Percentiles rank a stretch among this genome's conserved stretches.
Evolutionary conservation across 2,888 invertebrate genomes (phyloP).

Genomic region (Hemithea aestivaria): DNA sequence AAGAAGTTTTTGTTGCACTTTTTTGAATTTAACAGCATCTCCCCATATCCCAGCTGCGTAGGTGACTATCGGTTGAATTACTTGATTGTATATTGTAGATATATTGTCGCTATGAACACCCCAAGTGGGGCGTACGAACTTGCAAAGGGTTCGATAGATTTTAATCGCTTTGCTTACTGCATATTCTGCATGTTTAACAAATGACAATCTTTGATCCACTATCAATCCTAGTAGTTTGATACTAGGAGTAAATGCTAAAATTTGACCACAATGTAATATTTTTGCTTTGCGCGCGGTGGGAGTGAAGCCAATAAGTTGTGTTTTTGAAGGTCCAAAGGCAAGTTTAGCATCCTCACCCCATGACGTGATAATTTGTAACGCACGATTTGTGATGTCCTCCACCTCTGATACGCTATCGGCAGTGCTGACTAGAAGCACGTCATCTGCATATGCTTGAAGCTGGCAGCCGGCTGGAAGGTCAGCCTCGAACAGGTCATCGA

Average conservation of each 20-base stretch:
- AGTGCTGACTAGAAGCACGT: conserved; percentile 17
- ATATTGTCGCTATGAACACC: conserved; percentile 10
- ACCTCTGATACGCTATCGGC: conserved; percentile 23
- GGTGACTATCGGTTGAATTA: too few relatives aligned
- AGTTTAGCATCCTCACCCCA: conserved; percentile 1
- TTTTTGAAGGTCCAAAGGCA: background rate
- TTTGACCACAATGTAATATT: background rate
- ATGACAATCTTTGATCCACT: conserved; percentile 5
- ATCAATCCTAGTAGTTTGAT: conserved; percentile 2
- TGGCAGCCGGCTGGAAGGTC: too few relatives aligned
- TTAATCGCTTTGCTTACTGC: conserved; percentile 6
- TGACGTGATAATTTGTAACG: background rate
- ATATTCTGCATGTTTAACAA: conserved; percentile 3
- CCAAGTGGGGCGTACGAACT: conserved; percentile 12
- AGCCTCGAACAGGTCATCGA: conserved; percentile 23
- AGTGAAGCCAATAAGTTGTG: too few relatives aligned
- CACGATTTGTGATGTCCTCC: background rate
- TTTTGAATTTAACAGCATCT: background rate
- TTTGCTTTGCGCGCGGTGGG: background rate
- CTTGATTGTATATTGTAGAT: too few relatives aligned
- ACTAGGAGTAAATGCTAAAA: background rate
- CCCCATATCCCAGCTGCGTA: conserved; percentile 20
- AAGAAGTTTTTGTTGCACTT: background rate
- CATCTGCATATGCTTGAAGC: too few relatives aligned
- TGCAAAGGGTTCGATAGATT: too few relatives aligned